Conservation (phyloP, 2,797 vertebrate species). For the Syndactyla subalaris region DNA sequence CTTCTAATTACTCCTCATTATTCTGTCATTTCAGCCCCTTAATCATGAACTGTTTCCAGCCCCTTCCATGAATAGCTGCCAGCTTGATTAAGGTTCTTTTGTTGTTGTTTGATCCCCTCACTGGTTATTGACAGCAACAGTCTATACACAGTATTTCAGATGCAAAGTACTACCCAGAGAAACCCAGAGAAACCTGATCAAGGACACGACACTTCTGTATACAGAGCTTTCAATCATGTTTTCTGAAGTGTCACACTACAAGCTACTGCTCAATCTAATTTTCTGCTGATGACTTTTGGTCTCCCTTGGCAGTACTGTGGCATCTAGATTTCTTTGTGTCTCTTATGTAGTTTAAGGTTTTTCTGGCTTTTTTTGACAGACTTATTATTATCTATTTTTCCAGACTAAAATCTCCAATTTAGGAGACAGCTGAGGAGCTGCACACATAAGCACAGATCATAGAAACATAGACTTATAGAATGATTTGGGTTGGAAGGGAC, state of each 20-base stretch:
- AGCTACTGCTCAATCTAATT: neutral
- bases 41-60: neutral
- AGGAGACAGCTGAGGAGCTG: neutral
- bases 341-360: neutral
- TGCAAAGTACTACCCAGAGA: neutral
- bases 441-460: fast-evolving
- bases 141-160: neutral
- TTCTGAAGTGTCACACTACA: neutral
- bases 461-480: neutral
- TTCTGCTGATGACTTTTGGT: neutral
- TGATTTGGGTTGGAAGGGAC: neutral
- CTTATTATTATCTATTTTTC: neutral
- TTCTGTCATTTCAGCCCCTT: neutral
- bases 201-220: neutral
- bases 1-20: constrained; percentile 43
- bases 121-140: neutral
- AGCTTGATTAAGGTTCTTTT: neutral
- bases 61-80: constrained; percentile 10
- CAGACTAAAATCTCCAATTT: neutral
- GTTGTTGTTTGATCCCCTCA: neutral
- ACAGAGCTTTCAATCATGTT: neutral
- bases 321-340: neutral
- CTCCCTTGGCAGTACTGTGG: neutral
- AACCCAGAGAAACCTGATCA: neutral
- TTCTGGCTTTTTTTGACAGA: neutral